Evolutionary conservation across 2,113 vertebrate genomes (phyloP).

Genomic region (Gnathonemus longibarbis): DNA sequence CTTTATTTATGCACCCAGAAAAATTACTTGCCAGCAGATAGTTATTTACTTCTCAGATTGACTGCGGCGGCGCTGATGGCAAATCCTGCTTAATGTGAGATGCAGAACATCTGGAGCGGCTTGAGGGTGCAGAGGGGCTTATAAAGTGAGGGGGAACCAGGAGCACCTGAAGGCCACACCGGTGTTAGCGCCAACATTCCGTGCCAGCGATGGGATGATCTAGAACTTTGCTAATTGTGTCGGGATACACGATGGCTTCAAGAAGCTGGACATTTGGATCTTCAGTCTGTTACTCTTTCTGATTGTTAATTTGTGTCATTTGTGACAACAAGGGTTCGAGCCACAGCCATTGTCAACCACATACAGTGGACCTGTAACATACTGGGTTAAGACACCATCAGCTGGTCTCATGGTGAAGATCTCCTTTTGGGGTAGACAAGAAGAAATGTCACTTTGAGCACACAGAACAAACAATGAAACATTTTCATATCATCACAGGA

Average conservation of each 20-base stretch:
- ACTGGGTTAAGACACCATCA: neutral
- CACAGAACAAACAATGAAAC: neutral
- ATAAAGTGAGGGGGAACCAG: neutral
- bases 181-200: neutral
- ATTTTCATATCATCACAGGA: neutral
- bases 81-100: conserved; percentile 35
- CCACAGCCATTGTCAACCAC: neutral
- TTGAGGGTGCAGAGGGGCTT: conserved; percentile 15
- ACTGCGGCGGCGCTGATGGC: conserved; percentile 17
- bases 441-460: neutral
- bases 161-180: neutral
- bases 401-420: neutral
- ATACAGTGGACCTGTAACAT: neutral
- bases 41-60: conserved; percentile 28
- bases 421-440: neutral
- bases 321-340: neutral
- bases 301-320: neutral
- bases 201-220: neutral
- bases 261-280: neutral
- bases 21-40: conserved; percentile 16
- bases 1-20: conserved; percentile 49
- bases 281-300: neutral
- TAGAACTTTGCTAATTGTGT: neutral
- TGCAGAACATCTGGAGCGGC: conserved; percentile 33
- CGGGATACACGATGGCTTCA: neutral